Conservation (phyloP, 1,140 invertebrate species). For the Sinella curviseta region DNA sequence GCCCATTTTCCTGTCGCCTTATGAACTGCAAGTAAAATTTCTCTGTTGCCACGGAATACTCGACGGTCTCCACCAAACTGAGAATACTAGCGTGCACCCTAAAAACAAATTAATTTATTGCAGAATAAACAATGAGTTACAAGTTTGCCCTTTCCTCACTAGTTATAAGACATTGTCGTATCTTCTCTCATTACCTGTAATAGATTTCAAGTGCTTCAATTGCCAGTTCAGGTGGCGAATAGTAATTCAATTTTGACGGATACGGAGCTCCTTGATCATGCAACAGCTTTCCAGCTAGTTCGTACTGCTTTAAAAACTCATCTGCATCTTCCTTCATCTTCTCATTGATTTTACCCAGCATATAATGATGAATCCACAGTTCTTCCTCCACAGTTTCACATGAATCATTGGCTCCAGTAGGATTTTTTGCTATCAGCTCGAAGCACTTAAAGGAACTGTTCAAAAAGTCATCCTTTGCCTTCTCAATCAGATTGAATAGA, state of each 20-base stretch:
- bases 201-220: conserved; percentile 84
- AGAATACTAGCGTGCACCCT: conserved; percentile 80
- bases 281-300: conserved; percentile 70
- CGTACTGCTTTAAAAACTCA: conserved; percentile 77
- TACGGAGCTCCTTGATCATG: conserved; percentile 79
- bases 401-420: conserved; percentile 21
- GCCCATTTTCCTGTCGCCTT: conserved; percentile 52
- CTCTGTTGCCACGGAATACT: conserved; percentile 54
- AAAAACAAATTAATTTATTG: neutral
- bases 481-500: conserved; percentile 70
- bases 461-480: conserved; percentile 75
- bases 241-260: conserved; percentile 81
- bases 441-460: conserved; percentile 75
- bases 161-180: neutral
- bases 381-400: conserved; percentile 69
- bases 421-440: conserved; percentile 32
- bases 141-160: neutral
- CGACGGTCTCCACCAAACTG: conserved; percentile 76
- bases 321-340: conserved; percentile 67
- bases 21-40: conserved; percentile 53
- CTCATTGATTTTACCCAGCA: conserved; percentile 87
- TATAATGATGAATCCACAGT: conserved; percentile 86
- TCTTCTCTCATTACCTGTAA: conserved; percentile 52
- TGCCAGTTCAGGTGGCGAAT: conserved; percentile 75
- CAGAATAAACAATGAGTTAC: neutral